Evolutionary conservation across 35 echinoderm and acorn worm species (phyloP), one percentile per base, ranked within the genome.

Genomic region (Amphiura filiformis): DNA sequence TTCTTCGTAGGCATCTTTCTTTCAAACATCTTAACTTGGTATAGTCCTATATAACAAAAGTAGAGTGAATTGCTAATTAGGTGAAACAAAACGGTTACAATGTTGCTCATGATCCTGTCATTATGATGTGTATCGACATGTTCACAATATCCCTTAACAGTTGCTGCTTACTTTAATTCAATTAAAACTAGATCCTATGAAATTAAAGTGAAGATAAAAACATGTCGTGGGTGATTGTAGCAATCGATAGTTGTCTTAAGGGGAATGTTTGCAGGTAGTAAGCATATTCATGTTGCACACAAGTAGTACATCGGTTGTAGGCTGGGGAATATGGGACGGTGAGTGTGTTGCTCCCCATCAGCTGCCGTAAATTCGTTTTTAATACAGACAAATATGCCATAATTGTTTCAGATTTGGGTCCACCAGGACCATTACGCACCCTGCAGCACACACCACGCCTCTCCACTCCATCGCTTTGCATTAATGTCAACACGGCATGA

Each of bases 301-400:
- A 4, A 47, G 41, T 47, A 47, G 4, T 9, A 17, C 41, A 9
- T 4, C 17, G 41, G 41, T 47, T 70, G 26, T 26, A 11, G 17
- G 17, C 15, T 70, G 61, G 15, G 7, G 61, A 70, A 70, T 70
- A 70, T 70, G 28, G 17, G 61, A n/a, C 61, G 28, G 41, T 47
- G 7, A 70, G 17, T 13, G 17, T 23, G 26, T 23, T 70, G 26
- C 61, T 15, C 61, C 28, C 5, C 28, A 26, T 70, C 61, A 70
- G 61, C 61, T 70, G 61, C 61, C 2, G 28, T 30, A 70, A 70
- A 70, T 70, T 70, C 61, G 61, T 70, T 70, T 70, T 70, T 70
- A 70, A 70, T 70, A 70, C 61, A 70, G 61, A 18, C 61, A 70
- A 70, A 70, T 70, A 70, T 70, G 61, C 61, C 61, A 70, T 70